Evolutionary conservation across 2,113 vertebrate genomes (phyloP).

Genomic region (Salvelinus fontinalis): DNA sequence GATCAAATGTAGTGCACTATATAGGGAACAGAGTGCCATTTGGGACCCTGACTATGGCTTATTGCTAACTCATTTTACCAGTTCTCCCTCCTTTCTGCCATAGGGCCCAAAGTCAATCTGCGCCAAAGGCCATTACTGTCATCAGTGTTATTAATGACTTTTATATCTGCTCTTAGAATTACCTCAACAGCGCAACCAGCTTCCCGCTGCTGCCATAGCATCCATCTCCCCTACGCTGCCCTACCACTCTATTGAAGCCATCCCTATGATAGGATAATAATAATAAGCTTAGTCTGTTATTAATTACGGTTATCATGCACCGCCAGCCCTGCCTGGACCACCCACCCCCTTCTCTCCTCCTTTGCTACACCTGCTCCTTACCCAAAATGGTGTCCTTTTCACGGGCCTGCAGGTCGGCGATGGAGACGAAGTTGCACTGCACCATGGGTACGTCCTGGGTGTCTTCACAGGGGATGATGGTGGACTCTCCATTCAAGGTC

Average conservation of each 20-base stretch:
- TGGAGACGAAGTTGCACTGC: constrained; percentile 88
- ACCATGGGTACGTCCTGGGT: constrained; percentile 84
- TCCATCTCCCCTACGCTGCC: constrained; percentile 3
- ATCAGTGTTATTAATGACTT: constrained; percentile 58
- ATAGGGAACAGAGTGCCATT: too few relatives aligned
- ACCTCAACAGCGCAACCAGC: constrained; percentile 32
- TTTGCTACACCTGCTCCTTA: constrained; percentile 60
- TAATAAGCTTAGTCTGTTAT: constrained; percentile 14
- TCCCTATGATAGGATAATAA: constrained; percentile 12
- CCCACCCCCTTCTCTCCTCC: not conserved
- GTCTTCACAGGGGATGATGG: constrained; percentile 89
- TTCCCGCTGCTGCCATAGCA: not conserved
- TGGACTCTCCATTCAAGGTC: constrained; percentile 88
- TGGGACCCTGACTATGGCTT: constrained; percentile 1
- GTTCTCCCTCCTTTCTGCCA: constrained; percentile 36
- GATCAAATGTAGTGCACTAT: too few relatives aligned
- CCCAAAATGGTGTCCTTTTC: constrained; percentile 88
- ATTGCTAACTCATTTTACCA: constrained; percentile 50
- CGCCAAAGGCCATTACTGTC: constrained; percentile 55
- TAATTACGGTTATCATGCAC: constrained; percentile 21
- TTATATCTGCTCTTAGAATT: constrained; percentile 59
- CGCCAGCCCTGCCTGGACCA: not conserved
- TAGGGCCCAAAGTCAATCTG: constrained; percentile 53
- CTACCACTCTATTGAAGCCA: constrained; percentile 11
- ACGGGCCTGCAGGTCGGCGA: constrained; percentile 82